A percentile compares a stretch with the other conserved stretches of the same genome.
Evolutionary conservation across 2,113 vertebrate species (phyloP).

Genomic region (Nesogale talazaci): DNA sequence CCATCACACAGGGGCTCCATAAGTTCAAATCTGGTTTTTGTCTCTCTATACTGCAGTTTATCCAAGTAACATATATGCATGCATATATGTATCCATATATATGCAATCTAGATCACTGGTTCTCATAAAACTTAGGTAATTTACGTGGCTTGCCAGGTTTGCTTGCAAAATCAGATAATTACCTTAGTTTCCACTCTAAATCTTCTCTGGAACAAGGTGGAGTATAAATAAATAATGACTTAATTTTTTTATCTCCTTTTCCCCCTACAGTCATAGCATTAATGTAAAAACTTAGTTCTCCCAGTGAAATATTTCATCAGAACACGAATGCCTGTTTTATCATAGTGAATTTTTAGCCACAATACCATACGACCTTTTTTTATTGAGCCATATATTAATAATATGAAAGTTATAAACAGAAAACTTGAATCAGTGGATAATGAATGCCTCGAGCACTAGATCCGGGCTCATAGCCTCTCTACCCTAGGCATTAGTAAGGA

Average conservation of each 20-base stretch:
- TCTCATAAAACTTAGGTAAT: conserved; percentile 52
- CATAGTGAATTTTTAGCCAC: neutral
- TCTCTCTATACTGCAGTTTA: no score
- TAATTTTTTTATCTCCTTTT: conserved; percentile 44
- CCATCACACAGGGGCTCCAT: neutral
- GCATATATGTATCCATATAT: no score
- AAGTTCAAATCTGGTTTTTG: neutral
- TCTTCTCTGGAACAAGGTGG: conserved; percentile 24
- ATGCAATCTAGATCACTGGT: no score
- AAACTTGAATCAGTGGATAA: conserved; percentile 44
- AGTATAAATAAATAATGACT: conserved; percentile 66
- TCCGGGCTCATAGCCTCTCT: neutral
- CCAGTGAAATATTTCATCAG: conserved; percentile 53
- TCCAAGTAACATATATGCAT: no score
- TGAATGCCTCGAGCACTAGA: neutral
- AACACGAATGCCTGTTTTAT: conserved; percentile 4
- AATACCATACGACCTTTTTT: conserved; percentile 52
- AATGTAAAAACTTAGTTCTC: conserved; percentile 11
- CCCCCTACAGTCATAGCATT: conserved; percentile 8
- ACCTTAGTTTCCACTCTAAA: conserved; percentile 33
- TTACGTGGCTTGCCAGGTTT: conserved; percentile 38
- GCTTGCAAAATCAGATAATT: conserved; percentile 66
- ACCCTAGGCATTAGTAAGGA: neutral
- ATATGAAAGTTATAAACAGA: conserved; percentile 35
- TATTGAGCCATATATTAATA: conserved; percentile 58